Evolutionary conservation across 2,888 invertebrate species (phyloP).

Genomic region (Microctonus aethiopoides): DNA sequence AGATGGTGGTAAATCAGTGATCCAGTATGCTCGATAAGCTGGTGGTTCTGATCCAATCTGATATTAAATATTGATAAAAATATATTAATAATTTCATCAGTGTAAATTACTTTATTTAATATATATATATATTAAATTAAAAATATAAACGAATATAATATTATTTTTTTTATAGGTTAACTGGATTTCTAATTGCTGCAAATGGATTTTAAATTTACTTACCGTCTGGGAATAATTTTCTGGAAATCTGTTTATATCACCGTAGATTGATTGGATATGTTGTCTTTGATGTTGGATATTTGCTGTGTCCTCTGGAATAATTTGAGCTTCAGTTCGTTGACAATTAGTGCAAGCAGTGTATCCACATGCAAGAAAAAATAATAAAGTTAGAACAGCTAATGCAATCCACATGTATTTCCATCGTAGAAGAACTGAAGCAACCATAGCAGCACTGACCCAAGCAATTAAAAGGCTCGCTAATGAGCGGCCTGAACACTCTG

Average conservation of each 20-base stretch:
- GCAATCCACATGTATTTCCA: conserved; percentile 59
- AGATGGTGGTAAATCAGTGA: conserved; percentile 52
- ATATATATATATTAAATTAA: no score
- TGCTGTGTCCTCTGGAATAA: conserved; percentile 34
- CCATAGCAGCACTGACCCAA: conserved; percentile 54
- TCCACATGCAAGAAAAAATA: conserved; percentile 53
- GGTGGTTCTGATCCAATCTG: conserved; percentile 49
- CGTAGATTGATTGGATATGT: conserved; percentile 49
- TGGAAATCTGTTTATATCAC: conserved; percentile 41
- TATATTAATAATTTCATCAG: neutral
- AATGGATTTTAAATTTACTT: neutral
- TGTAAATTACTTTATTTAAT: no score
- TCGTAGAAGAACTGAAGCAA: conserved; percentile 51
- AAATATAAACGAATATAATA: no score
- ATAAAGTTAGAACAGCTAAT: conserved; percentile 49
- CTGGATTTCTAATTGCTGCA: no score
- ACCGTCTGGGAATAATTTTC: conserved; percentile 19
- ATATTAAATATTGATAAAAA: neutral
- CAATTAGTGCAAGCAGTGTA: conserved; percentile 50
- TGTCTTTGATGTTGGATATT: conserved; percentile 38
- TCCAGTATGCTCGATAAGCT: conserved; percentile 49
- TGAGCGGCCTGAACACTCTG: conserved; percentile 52
- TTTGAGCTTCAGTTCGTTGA: conserved; percentile 37
- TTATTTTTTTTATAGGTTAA: no score
- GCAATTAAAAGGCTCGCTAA: conserved; percentile 52